Conservation (phyloP, 2,797 vertebrate species). For the Anomalospiza imberbis region DNA sequence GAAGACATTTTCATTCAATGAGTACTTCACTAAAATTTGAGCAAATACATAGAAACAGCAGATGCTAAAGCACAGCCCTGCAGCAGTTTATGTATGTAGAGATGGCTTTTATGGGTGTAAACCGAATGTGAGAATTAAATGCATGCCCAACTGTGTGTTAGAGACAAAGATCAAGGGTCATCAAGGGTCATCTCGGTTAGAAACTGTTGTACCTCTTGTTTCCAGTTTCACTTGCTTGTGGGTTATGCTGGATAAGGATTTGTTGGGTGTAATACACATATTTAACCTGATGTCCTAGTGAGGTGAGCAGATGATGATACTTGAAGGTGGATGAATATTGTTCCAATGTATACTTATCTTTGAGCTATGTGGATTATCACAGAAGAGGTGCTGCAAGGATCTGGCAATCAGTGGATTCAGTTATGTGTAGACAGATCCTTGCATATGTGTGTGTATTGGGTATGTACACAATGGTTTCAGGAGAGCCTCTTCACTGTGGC, state of each 20-base stretch:
- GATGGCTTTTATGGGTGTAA: background rate
- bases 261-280: background rate
- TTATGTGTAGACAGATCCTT: background rate
- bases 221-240: background rate
- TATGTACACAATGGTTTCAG: background rate
- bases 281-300: background rate
- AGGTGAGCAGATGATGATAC: background rate
- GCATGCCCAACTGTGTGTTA: background rate
- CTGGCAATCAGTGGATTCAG: background rate
- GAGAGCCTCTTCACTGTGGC: background rate
- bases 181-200: background rate
- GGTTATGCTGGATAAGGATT: background rate
- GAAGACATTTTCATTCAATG: background rate
- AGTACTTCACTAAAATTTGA: background rate
- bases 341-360: background rate
- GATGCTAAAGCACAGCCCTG: background rate
- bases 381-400: background rate
- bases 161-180: background rate
- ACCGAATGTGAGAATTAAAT: background rate
- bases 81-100: background rate
- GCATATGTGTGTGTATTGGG: background rate
- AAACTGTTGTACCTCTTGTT: background rate
- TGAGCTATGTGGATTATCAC: background rate
- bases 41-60: background rate
- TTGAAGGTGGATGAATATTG: background rate